Evolutionary conservation across 2,888 invertebrate species (phyloP), one percentile per base, ranked within the genome.

Genomic region (Ganaspis brasiliensis): DNA sequence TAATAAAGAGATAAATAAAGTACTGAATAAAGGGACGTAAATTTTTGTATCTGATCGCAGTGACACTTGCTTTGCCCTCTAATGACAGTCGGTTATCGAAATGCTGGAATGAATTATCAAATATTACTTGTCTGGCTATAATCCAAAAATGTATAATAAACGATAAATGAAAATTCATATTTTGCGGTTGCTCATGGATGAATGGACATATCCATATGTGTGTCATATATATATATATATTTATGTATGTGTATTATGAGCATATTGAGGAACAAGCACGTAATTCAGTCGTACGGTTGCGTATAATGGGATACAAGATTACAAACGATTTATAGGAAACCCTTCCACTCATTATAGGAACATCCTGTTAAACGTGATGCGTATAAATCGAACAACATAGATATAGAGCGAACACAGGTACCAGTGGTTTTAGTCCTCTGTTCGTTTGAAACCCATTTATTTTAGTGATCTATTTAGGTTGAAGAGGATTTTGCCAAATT

Each of bases 311-410:
- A n/a, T 67, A 24, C 40, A 67, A 67, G 67, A 67, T 67, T 67
- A 67, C 67, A 45, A 4, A n/a, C 45, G 67, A 67, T 67, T 67
- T 67, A 67, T 67, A 26, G 67, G 67, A 40, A 67, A 67, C 67
- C 40, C 45, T 45, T 67, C 45, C 67, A 67, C 67, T 67, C 40
- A 67, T 67, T 67, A 67, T 45, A 24, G 45, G 45, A 67, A 49
- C 40, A 63, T 67, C 45, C 67, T 21, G 45, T 67, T 67, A 45
- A 24, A 45, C 67, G 67, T 49, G 67, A 67, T 67, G 67, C 24
- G 45, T 67, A 67, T 67, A 67, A 67, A 67, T 67, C 26, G 67
- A 67, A n/a, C 67, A 6, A 63, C 40, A 21, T 12, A 61, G 19
- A 35, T 37, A 61, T 59, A 63, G 12, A 37, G 5, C 5, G 37